phyloP scores from a whole-genome alignment of 2,113 vertebrate genomes.

The Bostrychus sinensis region DNA sequence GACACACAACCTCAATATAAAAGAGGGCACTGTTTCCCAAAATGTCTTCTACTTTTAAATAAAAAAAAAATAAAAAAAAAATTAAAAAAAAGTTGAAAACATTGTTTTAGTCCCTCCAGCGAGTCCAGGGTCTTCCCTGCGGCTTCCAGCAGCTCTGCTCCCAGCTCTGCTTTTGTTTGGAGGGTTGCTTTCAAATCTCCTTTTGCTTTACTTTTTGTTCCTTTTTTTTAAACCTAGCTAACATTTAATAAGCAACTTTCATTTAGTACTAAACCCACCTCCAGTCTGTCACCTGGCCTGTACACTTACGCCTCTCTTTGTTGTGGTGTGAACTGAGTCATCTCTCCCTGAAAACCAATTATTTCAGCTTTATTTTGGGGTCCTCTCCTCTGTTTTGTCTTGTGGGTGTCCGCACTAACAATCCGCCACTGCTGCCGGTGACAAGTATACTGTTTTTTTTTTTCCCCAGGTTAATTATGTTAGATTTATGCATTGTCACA shows the following conservation, averaged over 20 bases:
- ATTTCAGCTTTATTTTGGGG: constrained; percentile 28
- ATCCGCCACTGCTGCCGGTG: constrained; percentile 31
- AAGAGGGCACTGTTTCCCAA: too few relatives aligned
- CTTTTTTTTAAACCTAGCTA: neutral
- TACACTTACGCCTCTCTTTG: neutral
- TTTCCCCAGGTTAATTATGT: constrained; percentile 53
- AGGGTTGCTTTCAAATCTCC: neutral
- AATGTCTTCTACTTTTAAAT: too few relatives aligned
- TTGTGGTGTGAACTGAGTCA: constrained; percentile 11
- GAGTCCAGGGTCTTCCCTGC: too few relatives aligned
- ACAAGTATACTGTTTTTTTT: constrained; percentile 21
- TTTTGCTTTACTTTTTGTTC: neutral
- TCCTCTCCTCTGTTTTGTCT: constrained; percentile 44
- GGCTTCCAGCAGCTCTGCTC: too few relatives aligned
- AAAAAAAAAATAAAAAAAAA: too few relatives aligned
- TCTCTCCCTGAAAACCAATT: constrained; percentile 45
- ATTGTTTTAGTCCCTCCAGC: too few relatives aligned
- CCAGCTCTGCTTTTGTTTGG: too few relatives aligned
- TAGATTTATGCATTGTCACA: constrained; percentile 51
- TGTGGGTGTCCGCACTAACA: constrained; percentile 20
- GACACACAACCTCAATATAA: too few relatives aligned
- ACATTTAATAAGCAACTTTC: neutral
- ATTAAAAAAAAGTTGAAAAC: too few relatives aligned
- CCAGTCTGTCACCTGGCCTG: neutral
- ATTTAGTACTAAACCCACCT: neutral